phyloP scores from a whole-genome alignment of 2,113 vertebrate species.

The Melospiza georgiana region DNA sequence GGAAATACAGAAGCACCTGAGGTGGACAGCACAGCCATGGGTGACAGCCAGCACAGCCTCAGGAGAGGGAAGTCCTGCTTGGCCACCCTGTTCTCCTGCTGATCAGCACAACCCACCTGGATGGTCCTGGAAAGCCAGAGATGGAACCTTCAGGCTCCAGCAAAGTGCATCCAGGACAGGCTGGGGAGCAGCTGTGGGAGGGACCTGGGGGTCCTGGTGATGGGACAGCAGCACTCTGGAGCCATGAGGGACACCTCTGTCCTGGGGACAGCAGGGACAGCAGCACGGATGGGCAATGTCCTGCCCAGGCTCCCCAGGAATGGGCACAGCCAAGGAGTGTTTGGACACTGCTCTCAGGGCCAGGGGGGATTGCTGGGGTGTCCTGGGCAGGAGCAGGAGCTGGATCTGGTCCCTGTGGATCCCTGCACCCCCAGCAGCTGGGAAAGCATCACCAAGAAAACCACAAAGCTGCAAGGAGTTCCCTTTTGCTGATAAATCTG shows the following conservation, averaged over 20 bases:
- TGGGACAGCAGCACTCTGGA: neutral
- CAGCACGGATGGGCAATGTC: neutral
- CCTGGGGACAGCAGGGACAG: neutral
- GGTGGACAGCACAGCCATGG: neutral
- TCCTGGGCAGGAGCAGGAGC: neutral
- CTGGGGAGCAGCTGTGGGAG: neutral
- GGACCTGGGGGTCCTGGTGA: neutral
- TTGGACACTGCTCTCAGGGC: fast-evolving
- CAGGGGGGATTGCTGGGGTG: neutral
- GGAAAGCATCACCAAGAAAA: neutral
- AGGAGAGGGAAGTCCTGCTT: neutral
- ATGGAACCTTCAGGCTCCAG: neutral
- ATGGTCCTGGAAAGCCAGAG: neutral
- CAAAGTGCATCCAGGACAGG: neutral
- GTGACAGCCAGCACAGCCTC: neutral
- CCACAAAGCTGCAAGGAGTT: neutral
- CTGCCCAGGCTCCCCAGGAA: neutral
- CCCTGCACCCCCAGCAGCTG: neutral
- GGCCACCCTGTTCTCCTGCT: neutral
- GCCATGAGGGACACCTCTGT: neutral
- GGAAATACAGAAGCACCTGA: neutral
- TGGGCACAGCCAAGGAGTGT: fast-evolving
- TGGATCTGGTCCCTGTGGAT: neutral
- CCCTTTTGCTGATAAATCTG: neutral
- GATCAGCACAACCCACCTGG: neutral